phyloP scores from a whole-genome alignment of 2,113 vertebrate genomes.

The Neolamprologus toae region DNA sequence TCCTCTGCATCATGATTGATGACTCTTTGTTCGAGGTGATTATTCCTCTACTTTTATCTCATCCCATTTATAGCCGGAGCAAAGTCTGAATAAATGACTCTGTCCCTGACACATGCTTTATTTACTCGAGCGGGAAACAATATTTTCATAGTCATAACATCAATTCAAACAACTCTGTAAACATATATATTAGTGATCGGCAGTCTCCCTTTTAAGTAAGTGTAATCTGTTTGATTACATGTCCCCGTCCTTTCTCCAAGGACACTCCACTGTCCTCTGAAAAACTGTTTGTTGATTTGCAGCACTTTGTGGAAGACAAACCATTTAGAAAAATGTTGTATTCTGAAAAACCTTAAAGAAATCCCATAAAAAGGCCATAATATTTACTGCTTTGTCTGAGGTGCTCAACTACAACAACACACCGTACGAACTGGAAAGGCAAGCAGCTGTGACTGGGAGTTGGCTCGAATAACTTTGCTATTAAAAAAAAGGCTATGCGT shows the following conservation, averaged over 20 bases:
- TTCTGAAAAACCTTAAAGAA: background rate
- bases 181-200: background rate
- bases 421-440: accelerated
- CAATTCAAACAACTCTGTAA: background rate
- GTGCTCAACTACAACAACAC: background rate
- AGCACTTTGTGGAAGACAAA: background rate
- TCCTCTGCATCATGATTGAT: slow-evolving; percentile 9
- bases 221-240: background rate
- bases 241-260: background rate
- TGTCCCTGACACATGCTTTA: background rate
- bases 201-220: background rate
- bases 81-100: slow-evolving; percentile 11
- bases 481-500: accelerated
- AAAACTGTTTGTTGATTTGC: slow-evolving; percentile 18
- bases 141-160: background rate
- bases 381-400: background rate
- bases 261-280: background rate
- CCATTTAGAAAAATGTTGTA: background rate
- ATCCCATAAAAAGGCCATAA: background rate
- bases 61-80: background rate
- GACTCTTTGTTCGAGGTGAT: background rate
- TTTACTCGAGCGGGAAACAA: background rate
- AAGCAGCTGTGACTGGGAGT: background rate
- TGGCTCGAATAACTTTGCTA: background rate
- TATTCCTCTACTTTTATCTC: slow-evolving; percentile 27